Base-by-base conservation (phyloP, 1,140 invertebrate species). In the Rhynchophorus ferrugineus region DNA sequence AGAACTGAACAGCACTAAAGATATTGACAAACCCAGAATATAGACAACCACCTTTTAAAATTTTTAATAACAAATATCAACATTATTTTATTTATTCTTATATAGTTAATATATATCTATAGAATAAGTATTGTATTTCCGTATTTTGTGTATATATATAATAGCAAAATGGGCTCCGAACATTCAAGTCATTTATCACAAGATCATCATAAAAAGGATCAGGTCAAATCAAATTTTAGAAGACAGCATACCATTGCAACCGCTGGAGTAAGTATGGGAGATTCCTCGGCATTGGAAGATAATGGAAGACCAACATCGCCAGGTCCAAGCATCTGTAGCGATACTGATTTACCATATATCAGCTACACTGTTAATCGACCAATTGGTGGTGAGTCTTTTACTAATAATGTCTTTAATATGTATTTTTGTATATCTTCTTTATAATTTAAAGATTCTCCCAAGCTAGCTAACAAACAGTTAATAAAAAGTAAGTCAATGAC, bases 351-450 rank as follows among this genome's bases (percentile, higher is more conserved):
- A 49, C 92, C 93, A 0, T 97, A 95, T 64, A 91, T 95, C 62
- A 93, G 91, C 1, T 95, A 94, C 58, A 94, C 91, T 0, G 87
- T 92, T 1, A 93, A 93, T 67, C 76, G 89, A 56, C 91, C 91
- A 9, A 95, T 95, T 56, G 90, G 89, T 59, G 82, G 81, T 83
- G 67, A 63, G 54, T 60, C 13, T 35, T 3, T 44, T 38, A 20
- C 44, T 39, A 21, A 22, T 20, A 43, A 16, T 17, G 9, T 11
- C 3, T 37, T 8, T 3, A 52, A 45, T 19, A 14, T n/a, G n/a
- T n/a, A 38, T 41, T 6, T 11, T 29, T 29, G 24, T 6, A 29
- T 47, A 3, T 18, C 13, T 45, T 21, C 37, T 21, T 29, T 29
- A 6, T 56, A 45, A 16, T 44, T 66, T 68, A 19, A 58, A 78